Conservation (phyloP, 92 coral and sea anemone species). For the Epizoanthus scotinus region DNA sequence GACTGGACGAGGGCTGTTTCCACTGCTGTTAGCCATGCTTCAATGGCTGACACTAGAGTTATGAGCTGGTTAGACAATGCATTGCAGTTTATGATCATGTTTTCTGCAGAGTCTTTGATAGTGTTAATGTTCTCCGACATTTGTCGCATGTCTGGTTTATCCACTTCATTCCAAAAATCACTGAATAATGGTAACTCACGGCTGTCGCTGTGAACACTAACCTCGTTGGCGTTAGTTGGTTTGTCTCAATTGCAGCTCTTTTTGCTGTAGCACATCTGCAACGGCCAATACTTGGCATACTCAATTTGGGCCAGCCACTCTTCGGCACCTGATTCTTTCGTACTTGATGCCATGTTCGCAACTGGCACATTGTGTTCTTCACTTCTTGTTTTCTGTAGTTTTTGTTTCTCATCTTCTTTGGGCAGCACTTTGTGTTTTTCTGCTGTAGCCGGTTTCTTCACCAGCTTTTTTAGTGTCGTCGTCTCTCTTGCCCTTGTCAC, state of each 20-base stretch:
- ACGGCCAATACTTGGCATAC: no score
- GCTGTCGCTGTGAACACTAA: background rate
- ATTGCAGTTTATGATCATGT: constrained; percentile 6
- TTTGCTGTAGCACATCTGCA: background rate
- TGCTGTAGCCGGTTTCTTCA: no score
- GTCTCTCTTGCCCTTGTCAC: no score
- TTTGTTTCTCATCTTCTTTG: background rate
- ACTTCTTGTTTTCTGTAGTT: background rate
- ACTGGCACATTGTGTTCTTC: background rate
- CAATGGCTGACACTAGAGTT: background rate
- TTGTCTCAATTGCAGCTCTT: background rate
- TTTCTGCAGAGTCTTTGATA: background rate
- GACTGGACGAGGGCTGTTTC: background rate
- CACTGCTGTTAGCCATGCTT: background rate
- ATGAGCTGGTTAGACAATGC: background rate
- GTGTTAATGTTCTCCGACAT: constrained; percentile 2
- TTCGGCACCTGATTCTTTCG: background rate
- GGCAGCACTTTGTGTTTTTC: no score
- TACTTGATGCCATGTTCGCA: no score
- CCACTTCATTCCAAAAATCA: background rate
- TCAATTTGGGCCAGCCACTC: no score
- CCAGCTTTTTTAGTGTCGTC: no score
- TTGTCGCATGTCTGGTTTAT: background rate
- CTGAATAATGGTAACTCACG: background rate
- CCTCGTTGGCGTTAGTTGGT: background rate